Evolutionary conservation across 2,888 invertebrate genomes (phyloP).

Genomic region (Trachelus stipa): DNA sequence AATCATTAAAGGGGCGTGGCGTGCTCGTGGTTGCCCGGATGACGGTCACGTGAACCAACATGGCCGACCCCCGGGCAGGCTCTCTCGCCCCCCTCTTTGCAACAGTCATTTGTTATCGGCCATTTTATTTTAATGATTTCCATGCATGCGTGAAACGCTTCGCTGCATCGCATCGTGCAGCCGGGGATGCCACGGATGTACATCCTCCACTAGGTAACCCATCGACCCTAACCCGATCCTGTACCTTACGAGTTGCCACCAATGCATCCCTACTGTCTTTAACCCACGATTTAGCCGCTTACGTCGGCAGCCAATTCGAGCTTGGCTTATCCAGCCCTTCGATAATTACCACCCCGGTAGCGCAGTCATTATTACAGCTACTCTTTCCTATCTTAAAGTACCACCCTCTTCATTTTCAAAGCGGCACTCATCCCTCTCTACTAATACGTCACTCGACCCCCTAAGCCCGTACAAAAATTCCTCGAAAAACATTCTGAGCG

Average conservation of each 20-base stretch:
- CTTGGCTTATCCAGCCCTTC: neutral
- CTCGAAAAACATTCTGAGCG: neutral
- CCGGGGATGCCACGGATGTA: slow-evolving; percentile 1
- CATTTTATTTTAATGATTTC: slow-evolving; percentile 68
- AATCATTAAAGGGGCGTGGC: slow-evolving; percentile 68
- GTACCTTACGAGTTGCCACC: neutral
- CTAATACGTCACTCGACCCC: neutral
- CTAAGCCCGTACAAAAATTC: neutral
- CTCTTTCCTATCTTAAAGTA: neutral
- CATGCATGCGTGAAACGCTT: slow-evolving; percentile 66
- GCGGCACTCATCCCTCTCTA: neutral
- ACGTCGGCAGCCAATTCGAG: neutral
- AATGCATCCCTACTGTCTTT: neutral
- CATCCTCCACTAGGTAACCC: neutral
- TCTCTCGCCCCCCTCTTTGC: slow-evolving; percentile 50
- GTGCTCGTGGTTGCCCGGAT: slow-evolving; percentile 66
- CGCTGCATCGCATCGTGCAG: slow-evolving; percentile 34
- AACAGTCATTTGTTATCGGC: slow-evolving; percentile 67
- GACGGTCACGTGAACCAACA: slow-evolving; percentile 67
- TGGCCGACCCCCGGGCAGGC: slow-evolving; percentile 54
- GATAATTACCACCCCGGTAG: neutral
- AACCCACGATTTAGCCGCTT: neutral
- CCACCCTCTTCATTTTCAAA: neutral
- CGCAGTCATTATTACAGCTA: neutral
- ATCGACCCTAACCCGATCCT: neutral